Conservation (phyloP, 2,797 vertebrate genomes). For the Danio albolineatus region DNA sequence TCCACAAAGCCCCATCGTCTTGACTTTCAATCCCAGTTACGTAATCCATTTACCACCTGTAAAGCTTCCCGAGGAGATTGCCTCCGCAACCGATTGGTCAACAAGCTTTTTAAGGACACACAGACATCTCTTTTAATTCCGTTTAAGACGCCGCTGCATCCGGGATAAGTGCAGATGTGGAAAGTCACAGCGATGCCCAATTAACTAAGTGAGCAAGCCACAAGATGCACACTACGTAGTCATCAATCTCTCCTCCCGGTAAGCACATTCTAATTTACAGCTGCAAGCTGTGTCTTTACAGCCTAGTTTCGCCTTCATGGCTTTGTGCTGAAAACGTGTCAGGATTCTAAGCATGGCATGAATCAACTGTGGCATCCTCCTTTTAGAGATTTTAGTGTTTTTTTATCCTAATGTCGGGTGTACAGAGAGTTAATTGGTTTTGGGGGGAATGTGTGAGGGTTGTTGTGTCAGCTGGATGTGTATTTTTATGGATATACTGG, state of each 20-base stretch:
- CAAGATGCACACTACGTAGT: conserved; percentile 47
- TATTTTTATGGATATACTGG: background rate
- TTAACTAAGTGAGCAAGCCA: conserved; percentile 59
- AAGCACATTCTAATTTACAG: conserved; percentile 62
- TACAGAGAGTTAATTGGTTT: conserved; percentile 30
- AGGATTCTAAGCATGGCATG: conserved; percentile 40
- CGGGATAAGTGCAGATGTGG: conserved; percentile 44
- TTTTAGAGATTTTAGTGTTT: conserved; percentile 32
- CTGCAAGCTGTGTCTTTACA: conserved; percentile 47
- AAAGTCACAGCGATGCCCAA: conserved; percentile 49
- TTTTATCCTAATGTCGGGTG: conserved; percentile 8
- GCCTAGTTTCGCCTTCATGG: conserved; percentile 51
- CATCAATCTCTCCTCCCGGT: conserved; percentile 60
- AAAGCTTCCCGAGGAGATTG: conserved; percentile 44
- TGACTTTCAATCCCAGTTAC: conserved; percentile 52
- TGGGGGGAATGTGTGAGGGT: background rate
- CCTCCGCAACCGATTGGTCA: conserved; percentile 52
- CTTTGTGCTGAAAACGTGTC: conserved; percentile 54
- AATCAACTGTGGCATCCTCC: conserved; percentile 24
- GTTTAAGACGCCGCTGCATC: conserved; percentile 46
- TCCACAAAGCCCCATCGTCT: conserved; percentile 29
- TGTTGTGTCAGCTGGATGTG: background rate
- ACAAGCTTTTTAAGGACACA: conserved; percentile 53
- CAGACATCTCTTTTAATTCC: conserved; percentile 60
- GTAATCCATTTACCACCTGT: conserved; percentile 61